phyloP scores from a whole-genome alignment of 2,113 vertebrate genomes.

The Salminus brasiliensis region DNA sequence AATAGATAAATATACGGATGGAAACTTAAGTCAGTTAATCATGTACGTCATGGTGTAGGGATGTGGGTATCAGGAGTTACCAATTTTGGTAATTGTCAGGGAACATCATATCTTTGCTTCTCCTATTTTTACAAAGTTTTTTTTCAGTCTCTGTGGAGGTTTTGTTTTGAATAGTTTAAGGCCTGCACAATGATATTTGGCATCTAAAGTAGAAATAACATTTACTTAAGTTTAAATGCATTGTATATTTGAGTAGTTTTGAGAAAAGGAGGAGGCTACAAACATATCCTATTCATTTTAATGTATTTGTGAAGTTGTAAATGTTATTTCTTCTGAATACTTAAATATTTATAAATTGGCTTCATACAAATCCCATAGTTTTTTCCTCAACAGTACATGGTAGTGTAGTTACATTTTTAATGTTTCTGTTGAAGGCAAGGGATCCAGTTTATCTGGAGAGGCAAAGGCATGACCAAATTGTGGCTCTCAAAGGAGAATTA shows the following conservation, averaged over 20 bases:
- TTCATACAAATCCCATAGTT: no score
- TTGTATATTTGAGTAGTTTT: no score
- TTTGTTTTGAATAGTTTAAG: not conserved
- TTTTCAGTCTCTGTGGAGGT: not conserved
- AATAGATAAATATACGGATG: not conserved
- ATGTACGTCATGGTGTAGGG: not conserved
- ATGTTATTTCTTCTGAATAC: no score
- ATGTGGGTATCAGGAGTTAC: conserved; percentile 1
- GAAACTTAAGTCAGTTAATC: not conserved
- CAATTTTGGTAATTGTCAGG: not conserved
- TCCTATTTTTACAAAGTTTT: not conserved
- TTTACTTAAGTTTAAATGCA: no score
- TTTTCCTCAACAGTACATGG: not conserved
- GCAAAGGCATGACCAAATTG: conserved; percentile 41
- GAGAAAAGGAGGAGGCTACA: no score
- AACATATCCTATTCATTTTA: no score
- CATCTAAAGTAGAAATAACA: no score
- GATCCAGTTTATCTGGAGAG: conserved; percentile 7
- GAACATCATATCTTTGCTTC: conserved; percentile 34
- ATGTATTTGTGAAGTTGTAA: no score
- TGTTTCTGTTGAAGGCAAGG: not conserved
- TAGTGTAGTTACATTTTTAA: not conserved
- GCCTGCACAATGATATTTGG: no score
- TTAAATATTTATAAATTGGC: no score
- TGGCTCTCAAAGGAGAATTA: conserved; percentile 14